These are phyloP conservation scores for Bettongia penicillata DNA, from an alignment of 2,113 vertebrate genomes.

Conservation along the genomic window DNA sequence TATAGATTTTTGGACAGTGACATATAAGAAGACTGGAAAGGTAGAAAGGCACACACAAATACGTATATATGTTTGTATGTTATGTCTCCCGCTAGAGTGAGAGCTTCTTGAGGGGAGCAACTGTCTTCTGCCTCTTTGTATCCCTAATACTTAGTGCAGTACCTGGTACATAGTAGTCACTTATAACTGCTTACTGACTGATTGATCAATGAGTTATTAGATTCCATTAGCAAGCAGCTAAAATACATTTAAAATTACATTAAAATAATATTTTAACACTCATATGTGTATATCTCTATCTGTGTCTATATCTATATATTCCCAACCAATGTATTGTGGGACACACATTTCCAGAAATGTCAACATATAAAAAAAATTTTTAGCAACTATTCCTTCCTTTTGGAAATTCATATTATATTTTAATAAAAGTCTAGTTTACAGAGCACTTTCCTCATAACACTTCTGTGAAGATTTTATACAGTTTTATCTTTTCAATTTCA, in stretches of 20 bases:
- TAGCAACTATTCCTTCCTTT: conserved; percentile 14
- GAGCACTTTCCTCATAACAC: not conserved
- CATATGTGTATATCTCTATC: not conserved
- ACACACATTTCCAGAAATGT: not conserved
- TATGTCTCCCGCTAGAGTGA: not conserved
- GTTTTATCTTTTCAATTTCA: not conserved
- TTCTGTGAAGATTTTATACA: not conserved
- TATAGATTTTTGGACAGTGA: not conserved
- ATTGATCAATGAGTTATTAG: not conserved
- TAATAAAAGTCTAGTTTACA: not conserved
- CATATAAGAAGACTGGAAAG: not conserved
- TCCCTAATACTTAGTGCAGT: not conserved
- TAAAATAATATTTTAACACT: not conserved
- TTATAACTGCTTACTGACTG: not conserved
- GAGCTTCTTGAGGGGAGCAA: not conserved
- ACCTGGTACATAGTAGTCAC: not conserved
- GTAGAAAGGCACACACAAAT: not conserved
- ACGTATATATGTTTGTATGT: not conserved
- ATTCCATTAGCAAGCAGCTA: not conserved
- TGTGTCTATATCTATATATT: not conserved
- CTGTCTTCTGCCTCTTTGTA: not conserved
- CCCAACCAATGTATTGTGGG: not conserved
- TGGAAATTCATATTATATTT: conserved; percentile 42
- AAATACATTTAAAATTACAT: not conserved
- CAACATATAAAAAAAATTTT: conserved; percentile 21